Conservation (phyloP, 2,888 invertebrate species). For the Amphipyra berbera region DNA sequence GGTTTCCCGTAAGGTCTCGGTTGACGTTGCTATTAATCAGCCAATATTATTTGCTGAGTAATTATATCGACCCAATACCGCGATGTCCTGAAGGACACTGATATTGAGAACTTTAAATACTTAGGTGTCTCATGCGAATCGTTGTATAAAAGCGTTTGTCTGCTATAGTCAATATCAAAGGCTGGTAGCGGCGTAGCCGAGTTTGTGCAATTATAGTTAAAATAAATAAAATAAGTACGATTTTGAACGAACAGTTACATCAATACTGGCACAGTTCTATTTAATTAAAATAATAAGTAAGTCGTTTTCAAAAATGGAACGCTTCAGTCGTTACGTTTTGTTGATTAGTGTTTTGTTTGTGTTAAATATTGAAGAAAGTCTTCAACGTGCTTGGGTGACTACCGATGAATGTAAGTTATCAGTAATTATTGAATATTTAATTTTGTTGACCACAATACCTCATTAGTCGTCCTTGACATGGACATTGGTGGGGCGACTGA, state of each 20-base stretch:
- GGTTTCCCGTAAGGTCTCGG: constrained; percentile 34
- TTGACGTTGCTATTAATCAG: constrained; percentile 33
- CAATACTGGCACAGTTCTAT: neutral
- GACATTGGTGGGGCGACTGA: constrained; percentile 3
- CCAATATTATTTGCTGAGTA: constrained; percentile 33
- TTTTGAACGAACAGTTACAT: constrained; percentile 2
- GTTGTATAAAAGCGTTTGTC: constrained; percentile 62
- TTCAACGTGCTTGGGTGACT: constrained; percentile 65
- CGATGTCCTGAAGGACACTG: constrained; percentile 43
- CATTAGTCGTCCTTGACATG: constrained; percentile 21
- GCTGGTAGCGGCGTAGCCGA: constrained; percentile 48
- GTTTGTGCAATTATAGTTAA: constrained; percentile 25
- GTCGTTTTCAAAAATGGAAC: constrained; percentile 47
- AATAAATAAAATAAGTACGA: constrained; percentile 1
- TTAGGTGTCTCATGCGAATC: constrained; percentile 46
- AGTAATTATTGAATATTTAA: neutral
- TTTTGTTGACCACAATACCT: constrained; percentile 15
- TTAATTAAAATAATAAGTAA: neutral
- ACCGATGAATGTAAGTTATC: constrained; percentile 80
- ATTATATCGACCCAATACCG: constrained; percentile 26
- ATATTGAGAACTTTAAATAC: constrained; percentile 31
- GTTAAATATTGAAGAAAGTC: constrained; percentile 45
- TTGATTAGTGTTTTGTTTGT: constrained; percentile 50
- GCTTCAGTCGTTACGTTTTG: constrained; percentile 9
- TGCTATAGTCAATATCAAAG: constrained; percentile 59